phyloP scores from a whole-genome alignment of 2,888 invertebrate genomes.

The Drosophila paucipuncta region DNA sequence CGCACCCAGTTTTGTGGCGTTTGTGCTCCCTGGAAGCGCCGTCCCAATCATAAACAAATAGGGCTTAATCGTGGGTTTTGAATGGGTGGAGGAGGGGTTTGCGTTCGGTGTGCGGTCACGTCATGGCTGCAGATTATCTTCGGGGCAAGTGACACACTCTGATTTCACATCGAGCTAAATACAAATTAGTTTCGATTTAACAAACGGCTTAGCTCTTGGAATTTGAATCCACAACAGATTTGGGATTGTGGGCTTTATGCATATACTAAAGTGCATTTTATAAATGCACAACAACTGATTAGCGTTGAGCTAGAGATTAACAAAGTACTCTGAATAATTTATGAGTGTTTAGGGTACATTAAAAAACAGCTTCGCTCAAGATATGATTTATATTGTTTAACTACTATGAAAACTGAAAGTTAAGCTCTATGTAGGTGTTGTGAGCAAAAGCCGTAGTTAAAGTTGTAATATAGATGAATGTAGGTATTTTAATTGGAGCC shows the following conservation, averaged over 20 bases:
- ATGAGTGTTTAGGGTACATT: slow-evolving; percentile 47
- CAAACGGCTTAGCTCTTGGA: slow-evolving; percentile 50
- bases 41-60: slow-evolving; percentile 54
- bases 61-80: slow-evolving; percentile 36
- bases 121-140: slow-evolving; percentile 67
- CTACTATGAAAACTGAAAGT: slow-evolving; percentile 42
- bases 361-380: slow-evolving; percentile 6
- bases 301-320: slow-evolving; percentile 65
- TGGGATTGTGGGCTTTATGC: slow-evolving; percentile 19
- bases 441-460: not conserved
- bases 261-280: slow-evolving; percentile 58
- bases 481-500: slow-evolving; percentile 11
- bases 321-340: slow-evolving; percentile 55
- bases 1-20: slow-evolving; percentile 49
- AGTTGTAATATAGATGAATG: slow-evolving; percentile 9
- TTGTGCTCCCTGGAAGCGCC: slow-evolving; percentile 59
- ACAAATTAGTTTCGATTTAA: slow-evolving; percentile 67
- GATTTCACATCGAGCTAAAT: slow-evolving; percentile 58
- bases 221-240: slow-evolving; percentile 25
- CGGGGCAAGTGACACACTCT: slow-evolving; percentile 58
- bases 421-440: slow-evolving; percentile 26
- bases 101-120: slow-evolving; percentile 43
- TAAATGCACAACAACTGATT: slow-evolving; percentile 69
- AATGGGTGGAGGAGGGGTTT: not conserved
- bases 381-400: not conserved